Conservation (phyloP, 2,888 invertebrate species). For the Ephialtes manifestator region DNA sequence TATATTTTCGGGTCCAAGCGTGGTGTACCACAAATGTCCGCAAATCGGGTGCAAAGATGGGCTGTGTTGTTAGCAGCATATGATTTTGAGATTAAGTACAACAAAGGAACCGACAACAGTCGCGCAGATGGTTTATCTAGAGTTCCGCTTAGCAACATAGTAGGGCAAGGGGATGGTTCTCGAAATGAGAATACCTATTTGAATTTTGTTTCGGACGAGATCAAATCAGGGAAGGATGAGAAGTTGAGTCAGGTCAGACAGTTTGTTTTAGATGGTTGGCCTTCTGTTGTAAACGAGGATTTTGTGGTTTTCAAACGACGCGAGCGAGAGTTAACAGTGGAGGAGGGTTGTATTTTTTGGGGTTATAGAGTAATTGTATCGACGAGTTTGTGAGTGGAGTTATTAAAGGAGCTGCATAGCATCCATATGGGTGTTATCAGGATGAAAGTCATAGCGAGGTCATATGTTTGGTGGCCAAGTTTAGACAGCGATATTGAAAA, state of each 20-base stretch:
- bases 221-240: no score
- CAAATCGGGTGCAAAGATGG: constrained; percentile 36
- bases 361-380: constrained; percentile 24
- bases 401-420: constrained; percentile 38
- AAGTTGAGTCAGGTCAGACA: no score
- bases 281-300: no score
- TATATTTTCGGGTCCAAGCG: constrained; percentile 44
- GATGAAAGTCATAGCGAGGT: constrained; percentile 40
- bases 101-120: neutral
- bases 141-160: no score
- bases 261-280: no score
- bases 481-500: constrained; percentile 18
- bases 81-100: constrained; percentile 42
- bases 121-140: no score
- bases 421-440: constrained; percentile 40
- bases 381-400: neutral
- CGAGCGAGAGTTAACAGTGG: constrained; percentile 22
- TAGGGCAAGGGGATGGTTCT: no score
- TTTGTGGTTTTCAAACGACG: no score
- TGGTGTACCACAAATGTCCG: constrained; percentile 48
- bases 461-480: constrained; percentile 18
- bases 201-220: no score
- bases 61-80: constrained; percentile 48
- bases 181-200: no score
- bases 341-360: constrained; percentile 13